phyloP scores from a whole-genome alignment of 2,888 invertebrate species.

The Trichacis sp. region DNA sequence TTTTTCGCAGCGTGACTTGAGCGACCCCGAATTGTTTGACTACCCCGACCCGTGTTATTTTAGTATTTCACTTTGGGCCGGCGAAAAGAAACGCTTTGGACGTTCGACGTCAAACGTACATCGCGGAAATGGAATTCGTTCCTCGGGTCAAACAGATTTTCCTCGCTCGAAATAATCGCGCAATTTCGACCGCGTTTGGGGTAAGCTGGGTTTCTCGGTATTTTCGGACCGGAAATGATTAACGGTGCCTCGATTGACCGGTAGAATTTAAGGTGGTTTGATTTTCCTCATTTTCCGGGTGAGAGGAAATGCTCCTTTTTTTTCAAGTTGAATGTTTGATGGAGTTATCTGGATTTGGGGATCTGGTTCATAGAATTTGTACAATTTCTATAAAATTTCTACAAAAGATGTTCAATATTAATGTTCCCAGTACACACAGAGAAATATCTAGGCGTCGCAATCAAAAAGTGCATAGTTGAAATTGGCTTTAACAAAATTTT shows the following conservation, averaged over 20 bases:
- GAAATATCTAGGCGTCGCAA: no score
- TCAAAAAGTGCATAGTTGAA: no score
- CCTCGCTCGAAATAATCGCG: slow-evolving; percentile 35
- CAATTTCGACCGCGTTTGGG: slow-evolving; percentile 22
- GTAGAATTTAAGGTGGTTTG: not conserved
- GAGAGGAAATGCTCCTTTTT: no score
- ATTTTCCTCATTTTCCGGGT: not conserved
- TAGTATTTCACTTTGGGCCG: slow-evolving; percentile 1
- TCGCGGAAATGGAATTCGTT: slow-evolving; percentile 30
- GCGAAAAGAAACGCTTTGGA: slow-evolving; percentile 24
- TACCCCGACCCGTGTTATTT: slow-evolving; percentile 14
- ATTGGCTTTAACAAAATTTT: no score
- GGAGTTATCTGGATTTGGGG: no score
- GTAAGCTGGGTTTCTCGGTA: slow-evolving; percentile 14
- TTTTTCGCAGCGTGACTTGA: slow-evolving; percentile 10
- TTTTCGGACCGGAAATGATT: not conserved
- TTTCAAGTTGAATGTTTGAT: no score
- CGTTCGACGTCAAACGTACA: slow-evolving; percentile 13
- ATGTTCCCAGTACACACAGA: no score
- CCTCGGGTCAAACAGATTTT: slow-evolving; percentile 36
- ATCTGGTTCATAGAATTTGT: no score
- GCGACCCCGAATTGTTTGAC: slow-evolving; percentile 5
- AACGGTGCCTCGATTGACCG: not conserved
- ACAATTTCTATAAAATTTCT: no score
- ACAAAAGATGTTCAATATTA: no score